Evolutionary conservation across 2,113 vertebrate genomes (phyloP).

Genomic region (Ammospiza caudacuta): DNA sequence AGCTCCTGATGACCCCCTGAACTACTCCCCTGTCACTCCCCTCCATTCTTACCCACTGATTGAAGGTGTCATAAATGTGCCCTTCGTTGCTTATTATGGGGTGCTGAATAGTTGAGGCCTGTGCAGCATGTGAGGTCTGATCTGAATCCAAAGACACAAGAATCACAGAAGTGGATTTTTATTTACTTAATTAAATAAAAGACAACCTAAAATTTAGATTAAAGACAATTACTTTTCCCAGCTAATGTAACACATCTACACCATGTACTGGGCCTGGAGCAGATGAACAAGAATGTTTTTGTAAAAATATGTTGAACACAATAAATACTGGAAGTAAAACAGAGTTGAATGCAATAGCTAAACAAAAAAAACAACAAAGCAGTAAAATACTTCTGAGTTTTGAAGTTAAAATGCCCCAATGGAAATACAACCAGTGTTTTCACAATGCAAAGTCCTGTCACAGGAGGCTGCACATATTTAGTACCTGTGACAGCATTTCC

Average conservation of each 20-base stretch:
- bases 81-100: constrained; percentile 72
- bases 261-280: neutral
- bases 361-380: neutral
- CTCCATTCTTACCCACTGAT: constrained; percentile 87
- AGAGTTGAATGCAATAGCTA: neutral
- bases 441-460: neutral
- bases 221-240: neutral
- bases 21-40: neutral
- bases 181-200: constrained; percentile 23
- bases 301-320: neutral
- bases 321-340: neutral
- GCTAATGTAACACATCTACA: neutral
- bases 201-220: neutral
- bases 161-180: constrained; percentile 27
- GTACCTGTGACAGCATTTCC: neutral
- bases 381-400: neutral
- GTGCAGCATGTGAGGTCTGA: constrained; percentile 25
- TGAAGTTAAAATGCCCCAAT: neutral
- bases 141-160: constrained; percentile 61
- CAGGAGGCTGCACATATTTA: neutral
- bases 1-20: neutral
- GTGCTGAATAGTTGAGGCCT: constrained; percentile 25
- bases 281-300: neutral
- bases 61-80: constrained; percentile 85
- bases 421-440: neutral